A percentile compares a stretch with the other conserved stretches of the same genome.
Conservation (phyloP, 2,113 vertebrate species). For the Numida meleagris region DNA sequence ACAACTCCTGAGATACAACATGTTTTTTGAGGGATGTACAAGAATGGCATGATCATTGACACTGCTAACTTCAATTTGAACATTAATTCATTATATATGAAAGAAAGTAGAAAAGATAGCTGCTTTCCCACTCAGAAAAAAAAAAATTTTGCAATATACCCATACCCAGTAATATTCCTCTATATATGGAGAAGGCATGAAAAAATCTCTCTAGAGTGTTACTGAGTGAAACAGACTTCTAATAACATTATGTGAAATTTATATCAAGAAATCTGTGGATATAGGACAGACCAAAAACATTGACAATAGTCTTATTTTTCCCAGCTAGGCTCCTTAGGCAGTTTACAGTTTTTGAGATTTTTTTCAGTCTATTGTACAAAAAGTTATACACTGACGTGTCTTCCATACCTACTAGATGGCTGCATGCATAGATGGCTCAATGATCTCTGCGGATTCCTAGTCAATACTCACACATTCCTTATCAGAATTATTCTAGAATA, state of each 20-base stretch:
- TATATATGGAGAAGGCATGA: not conserved
- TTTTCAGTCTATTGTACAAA: not conserved
- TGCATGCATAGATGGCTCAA: not conserved
- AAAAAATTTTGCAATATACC: not conserved
- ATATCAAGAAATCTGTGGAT: not conserved
- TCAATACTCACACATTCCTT: not conserved
- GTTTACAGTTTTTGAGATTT: slow-evolving; percentile 4
- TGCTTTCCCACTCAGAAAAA: not conserved
- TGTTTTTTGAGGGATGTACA: not conserved
- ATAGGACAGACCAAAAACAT: not conserved
- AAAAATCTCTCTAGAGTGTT: not conserved
- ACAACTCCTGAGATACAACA: not conserved
- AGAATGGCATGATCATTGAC: not conserved
- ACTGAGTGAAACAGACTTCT: not conserved
- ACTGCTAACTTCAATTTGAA: not conserved
- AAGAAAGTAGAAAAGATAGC: not conserved
- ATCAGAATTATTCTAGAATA: not conserved
- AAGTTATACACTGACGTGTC: not conserved
- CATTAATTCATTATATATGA: not conserved
- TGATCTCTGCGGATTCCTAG: not conserved
- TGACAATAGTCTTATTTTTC: not conserved
- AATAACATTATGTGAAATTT: not conserved
- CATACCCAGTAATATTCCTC: not conserved
- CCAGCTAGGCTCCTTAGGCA: not conserved
- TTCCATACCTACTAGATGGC: not conserved